These are phyloP conservation scores for Drosophila rufa DNA, from an alignment of 1,140 invertebrate genomes.

Conservation along the genomic window DNA sequence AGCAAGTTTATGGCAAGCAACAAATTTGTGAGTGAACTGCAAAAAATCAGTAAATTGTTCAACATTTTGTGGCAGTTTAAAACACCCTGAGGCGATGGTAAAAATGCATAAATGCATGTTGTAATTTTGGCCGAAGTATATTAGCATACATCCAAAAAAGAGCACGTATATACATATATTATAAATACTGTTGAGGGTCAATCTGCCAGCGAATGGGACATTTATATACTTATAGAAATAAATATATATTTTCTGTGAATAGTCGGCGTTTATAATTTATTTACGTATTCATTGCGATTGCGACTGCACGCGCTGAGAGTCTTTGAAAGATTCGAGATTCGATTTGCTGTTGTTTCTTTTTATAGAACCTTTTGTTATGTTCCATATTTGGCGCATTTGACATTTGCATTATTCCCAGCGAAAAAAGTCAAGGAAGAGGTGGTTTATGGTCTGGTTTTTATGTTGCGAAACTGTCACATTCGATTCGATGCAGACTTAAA, in stretches of 20 bases:
- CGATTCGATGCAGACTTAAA: conserved; percentile 36
- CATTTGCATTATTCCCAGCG: conserved; percentile 28
- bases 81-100: conserved; percentile 7
- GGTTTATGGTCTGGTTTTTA: conserved; percentile 17
- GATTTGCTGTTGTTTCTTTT: not conserved
- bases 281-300: conserved; percentile 34
- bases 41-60: conserved; percentile 28
- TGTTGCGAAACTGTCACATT: conserved; percentile 23
- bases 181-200: conserved; percentile 12
- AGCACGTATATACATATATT: not conserved
- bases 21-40: not conserved
- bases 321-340: conserved; percentile 8
- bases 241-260: conserved; percentile 15
- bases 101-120: conserved; percentile 37
- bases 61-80: conserved; percentile 38
- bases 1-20: not conserved
- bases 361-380: conserved; percentile 37
- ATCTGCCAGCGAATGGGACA: conserved; percentile 1
- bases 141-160: conserved; percentile 12
- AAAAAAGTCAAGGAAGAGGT: conserved; percentile 37
- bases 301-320: conserved; percentile 29
- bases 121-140: conserved; percentile 21
- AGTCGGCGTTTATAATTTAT: conserved; percentile 41
- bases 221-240: conserved; percentile 11
- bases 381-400: conserved; percentile 41